Evolutionary conservation across 2,113 vertebrate species (phyloP), one percentile per base, ranked within the genome.

Genomic region (Panthera tigris): DNA sequence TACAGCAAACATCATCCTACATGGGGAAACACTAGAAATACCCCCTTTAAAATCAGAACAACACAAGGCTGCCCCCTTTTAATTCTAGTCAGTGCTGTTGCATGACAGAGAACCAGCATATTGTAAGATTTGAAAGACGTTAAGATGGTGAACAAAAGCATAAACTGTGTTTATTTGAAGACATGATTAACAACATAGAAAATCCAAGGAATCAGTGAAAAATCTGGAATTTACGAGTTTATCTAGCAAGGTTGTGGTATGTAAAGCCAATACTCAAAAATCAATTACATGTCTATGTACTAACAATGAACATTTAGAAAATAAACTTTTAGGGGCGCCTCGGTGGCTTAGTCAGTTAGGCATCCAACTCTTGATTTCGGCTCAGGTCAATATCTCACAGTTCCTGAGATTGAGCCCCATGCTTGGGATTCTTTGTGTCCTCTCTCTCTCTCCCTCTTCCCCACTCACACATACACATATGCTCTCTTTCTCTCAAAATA

Each of bases 161-260:
- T 63, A 85, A 97, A 74, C 31, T 81, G 31, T 66, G 14, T 86
- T 95, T 91, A 87, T 83, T 79, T 80, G 16, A 93, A 88, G 27
- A 73, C 10, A 91, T 82, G 11, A 66, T 83, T 71, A 88, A 66
- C 11, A 81, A 33, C 13, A 73, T 41, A 61, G 71, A 61, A 92
- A 91, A 78, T 73, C 25, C 36, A 95, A 89, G 39, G 21, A 78
- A 68, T 76, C 36, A 31, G 39, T 66, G 15, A 96, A 96, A 85
- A 85, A 57, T 3, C 7, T 39, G 4, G 25, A 81, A 71, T 79
- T 93, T 90, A 80, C 19, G 50, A 91, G 23, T 73, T 95, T 93
- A 97, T 55, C 55, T 81, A 96, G 52, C 52, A 82, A 97, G 23
- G 9, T 80, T 66, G 2, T 80, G 5, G 9, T 2, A 73, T 69